Percentiles rank a stretch among this genome's conserved stretches.
Conservation (phyloP, 2,797 vertebrate species). For the Emydoidea blandingii region DNA sequence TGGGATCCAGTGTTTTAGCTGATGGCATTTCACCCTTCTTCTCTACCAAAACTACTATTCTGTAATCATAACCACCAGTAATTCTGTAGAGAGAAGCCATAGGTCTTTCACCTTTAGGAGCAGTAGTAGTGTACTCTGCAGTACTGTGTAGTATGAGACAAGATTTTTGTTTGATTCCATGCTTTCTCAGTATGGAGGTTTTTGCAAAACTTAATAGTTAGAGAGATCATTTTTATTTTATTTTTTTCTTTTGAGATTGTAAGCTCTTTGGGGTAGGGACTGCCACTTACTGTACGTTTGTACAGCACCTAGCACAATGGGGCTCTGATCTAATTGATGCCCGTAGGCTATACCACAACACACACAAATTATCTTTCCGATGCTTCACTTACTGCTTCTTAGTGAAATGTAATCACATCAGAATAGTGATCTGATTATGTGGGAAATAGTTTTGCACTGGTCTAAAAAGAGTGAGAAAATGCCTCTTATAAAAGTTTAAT, state of each 20-base stretch:
- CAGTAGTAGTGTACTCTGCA: not conserved
- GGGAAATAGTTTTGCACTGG: not conserved
- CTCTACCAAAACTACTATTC: not conserved
- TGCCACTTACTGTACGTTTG: not conserved
- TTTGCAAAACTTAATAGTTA: not conserved
- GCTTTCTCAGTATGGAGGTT: not conserved
- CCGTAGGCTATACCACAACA: not conserved
- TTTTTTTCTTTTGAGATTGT: not conserved
- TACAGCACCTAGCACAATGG: not conserved
- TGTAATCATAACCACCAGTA: not conserved
- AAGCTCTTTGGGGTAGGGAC: not conserved
- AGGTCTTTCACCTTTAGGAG: not conserved
- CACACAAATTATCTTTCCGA: not conserved
- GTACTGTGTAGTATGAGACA: not conserved
- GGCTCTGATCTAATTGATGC: not conserved
- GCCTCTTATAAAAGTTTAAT: not conserved
- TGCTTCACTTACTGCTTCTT: not conserved
- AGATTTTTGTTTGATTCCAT: not conserved
- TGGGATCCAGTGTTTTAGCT: not conserved
- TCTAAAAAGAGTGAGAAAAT: conserved; percentile 23
- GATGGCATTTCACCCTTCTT: not conserved
- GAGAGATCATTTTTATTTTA: not conserved
- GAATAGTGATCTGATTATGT: not conserved
- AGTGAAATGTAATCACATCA: not conserved
- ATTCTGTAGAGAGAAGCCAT: not conserved